Percentiles rank a stretch among this genome's conserved stretches.
Evolutionary conservation across 2,888 invertebrate species (phyloP).

Genomic region (Mellilla xanthometata): DNA sequence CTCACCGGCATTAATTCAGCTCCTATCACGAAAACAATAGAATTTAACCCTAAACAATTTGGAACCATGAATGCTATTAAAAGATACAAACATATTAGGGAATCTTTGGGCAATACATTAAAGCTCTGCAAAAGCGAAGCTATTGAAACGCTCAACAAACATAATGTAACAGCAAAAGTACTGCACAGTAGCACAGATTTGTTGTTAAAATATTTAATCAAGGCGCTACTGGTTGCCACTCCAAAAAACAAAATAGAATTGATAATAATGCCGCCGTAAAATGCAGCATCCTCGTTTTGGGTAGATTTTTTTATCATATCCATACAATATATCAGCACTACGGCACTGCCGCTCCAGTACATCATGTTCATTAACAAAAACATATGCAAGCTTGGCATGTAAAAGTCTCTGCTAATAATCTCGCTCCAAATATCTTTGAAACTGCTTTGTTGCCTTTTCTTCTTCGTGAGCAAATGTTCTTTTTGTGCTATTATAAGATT

Average conservation of each 20-base stretch:
- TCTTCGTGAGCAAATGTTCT: conserved; percentile 3
- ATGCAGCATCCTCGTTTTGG: conserved; percentile 22
- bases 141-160: conserved; percentile 12
- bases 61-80: conserved; percentile 22
- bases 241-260: conserved; percentile 17
- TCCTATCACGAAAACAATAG: conserved; percentile 19
- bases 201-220: conserved; percentile 27
- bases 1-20: conserved; percentile 32
- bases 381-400: conserved; percentile 29
- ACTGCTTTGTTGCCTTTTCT: conserved; percentile 1
- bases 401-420: conserved; percentile 28
- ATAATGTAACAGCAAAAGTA: conserved; percentile 13
- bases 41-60: conserved; percentile 20
- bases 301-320: conserved; percentile 26
- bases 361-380: conserved; percentile 24
- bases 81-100: conserved; percentile 22
- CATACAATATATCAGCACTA: conserved; percentile 27
- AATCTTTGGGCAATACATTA: conserved; percentile 21
- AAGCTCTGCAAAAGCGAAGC: conserved; percentile 17
- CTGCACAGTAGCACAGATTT: conserved; percentile 23
- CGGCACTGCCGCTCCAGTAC: conserved; percentile 30
- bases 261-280: conserved; percentile 17
- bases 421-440: conserved; percentile 4
- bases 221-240: conserved; percentile 10
- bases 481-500: conserved; percentile 25